These are phyloP conservation scores for Moxostoma hubbsi DNA, from an alignment of 2,797 vertebrate species.

Conservation along the genomic window DNA sequence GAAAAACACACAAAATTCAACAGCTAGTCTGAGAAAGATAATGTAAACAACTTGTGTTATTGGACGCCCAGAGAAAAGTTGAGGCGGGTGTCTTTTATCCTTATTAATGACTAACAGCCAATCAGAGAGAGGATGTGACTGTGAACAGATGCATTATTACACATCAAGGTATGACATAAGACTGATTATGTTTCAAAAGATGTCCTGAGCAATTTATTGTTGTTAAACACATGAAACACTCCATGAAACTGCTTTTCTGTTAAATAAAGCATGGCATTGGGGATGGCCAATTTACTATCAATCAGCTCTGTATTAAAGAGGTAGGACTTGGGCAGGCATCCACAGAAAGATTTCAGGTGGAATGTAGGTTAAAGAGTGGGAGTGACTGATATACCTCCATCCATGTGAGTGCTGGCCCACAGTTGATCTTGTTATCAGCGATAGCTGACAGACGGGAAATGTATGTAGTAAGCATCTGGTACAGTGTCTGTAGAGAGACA, in stretches of 20 bases:
- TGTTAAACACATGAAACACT: conserved; percentile 13
- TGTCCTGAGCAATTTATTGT: not conserved
- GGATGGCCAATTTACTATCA: too few species aligned
- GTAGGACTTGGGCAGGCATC: not conserved
- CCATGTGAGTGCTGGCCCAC: conserved; percentile 96
- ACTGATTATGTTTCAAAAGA: conserved; percentile 19
- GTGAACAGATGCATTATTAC: not conserved
- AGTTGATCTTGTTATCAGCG: conserved; percentile 99
- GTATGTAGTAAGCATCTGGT: conserved; percentile 93
- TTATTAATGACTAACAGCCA: conserved; percentile 17
- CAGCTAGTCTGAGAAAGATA: too few species aligned
- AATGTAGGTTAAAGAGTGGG: conserved; percentile 13
- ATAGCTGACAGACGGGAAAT: conserved; percentile 91
- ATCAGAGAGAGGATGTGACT: conserved; percentile 8
- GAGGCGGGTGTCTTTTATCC: conserved; percentile 11
- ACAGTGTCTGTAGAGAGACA: conserved; percentile 78
- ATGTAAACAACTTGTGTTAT: not conserved
- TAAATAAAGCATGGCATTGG: not conserved
- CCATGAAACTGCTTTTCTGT: not conserved
- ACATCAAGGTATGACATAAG: not conserved
- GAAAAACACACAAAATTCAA: too few species aligned
- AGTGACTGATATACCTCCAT: conserved; percentile 88
- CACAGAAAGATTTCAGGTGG: conserved; percentile 1
- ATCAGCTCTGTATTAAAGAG: not conserved
- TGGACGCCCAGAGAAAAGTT: not conserved